Conservation (phyloP, 2,888 invertebrate genomes). For the Mimas tiliae region DNA sequence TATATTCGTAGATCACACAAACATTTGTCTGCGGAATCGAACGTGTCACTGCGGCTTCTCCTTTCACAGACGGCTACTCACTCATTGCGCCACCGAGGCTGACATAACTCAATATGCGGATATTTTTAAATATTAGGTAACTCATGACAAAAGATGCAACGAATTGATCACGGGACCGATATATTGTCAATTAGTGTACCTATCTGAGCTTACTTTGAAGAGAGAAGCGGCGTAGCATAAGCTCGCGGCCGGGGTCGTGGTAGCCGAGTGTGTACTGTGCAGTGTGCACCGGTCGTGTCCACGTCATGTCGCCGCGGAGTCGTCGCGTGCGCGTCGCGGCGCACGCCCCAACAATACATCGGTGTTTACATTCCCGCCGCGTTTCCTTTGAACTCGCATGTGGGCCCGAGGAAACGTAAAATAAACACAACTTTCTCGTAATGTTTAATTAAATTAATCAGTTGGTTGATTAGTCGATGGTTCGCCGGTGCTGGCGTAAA, state of each 20-base stretch:
- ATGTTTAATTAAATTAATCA: constrained; percentile 85
- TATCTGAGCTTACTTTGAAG: too few species aligned
- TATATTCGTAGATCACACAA: too few species aligned
- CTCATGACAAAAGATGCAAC: too few species aligned
- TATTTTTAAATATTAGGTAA: too few species aligned
- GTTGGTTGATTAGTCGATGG: constrained; percentile 84
- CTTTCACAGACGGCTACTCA: too few species aligned
- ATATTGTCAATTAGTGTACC: too few species aligned
- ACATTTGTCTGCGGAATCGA: too few species aligned
- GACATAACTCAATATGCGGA: too few species aligned
- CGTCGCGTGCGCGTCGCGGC: constrained; percentile 34
- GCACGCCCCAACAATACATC: constrained; percentile 61
- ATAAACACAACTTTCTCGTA: constrained; percentile 84
- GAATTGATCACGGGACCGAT: too few species aligned
- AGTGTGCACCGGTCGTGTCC: not conserved
- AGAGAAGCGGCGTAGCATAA: not conserved
- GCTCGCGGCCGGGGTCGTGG: not conserved
- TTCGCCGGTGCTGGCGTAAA: constrained; percentile 77
- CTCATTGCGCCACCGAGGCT: too few species aligned
- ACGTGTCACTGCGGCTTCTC: too few species aligned
- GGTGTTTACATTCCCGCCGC: constrained; percentile 76
- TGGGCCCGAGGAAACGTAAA: constrained; percentile 83
- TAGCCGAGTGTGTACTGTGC: too few species aligned
- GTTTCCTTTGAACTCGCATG: constrained; percentile 83
- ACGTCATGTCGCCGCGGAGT: constrained; percentile 40